phyloP scores from a whole-genome alignment of 2,113 vertebrate genomes.

The Nyctereutes procyonoides region DNA sequence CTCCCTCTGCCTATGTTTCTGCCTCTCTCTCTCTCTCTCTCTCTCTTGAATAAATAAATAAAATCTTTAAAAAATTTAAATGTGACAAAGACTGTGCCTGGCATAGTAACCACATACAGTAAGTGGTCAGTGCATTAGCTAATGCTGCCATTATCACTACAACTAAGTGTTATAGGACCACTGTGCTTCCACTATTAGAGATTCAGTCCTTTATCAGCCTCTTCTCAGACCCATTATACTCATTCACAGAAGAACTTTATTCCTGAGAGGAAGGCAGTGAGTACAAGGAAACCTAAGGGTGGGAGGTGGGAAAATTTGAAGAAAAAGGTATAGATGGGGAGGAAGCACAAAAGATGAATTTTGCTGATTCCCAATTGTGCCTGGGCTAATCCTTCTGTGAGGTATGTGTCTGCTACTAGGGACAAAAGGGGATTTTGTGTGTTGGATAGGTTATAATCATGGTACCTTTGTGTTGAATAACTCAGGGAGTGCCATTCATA shows the following conservation, averaged over 20 bases:
- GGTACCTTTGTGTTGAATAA: neutral
- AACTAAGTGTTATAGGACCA: neutral
- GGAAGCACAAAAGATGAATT: neutral
- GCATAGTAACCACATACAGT: neutral
- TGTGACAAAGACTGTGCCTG: neutral
- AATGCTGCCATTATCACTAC: neutral
- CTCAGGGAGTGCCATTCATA: neutral
- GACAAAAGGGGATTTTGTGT: neutral
- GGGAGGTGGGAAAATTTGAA: neutral
- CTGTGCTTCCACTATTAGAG: neutral
- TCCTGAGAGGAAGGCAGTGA: neutral
- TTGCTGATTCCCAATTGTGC: neutral
- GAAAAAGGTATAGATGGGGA: neutral
- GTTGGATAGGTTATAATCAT: neutral
- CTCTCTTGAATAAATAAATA: no score
- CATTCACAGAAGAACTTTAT: conserved; percentile 2
- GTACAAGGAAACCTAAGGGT: neutral
- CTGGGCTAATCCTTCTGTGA: neutral
- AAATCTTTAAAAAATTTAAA: neutral
- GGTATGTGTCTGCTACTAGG: neutral
- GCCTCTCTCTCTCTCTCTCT: no score
- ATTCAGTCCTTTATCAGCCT: neutral
- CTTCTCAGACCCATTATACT: neutral
- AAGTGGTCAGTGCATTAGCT: neutral
- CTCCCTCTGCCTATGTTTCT: no score